Percentiles rank a stretch among this genome's conserved stretches.
Conservation (phyloP, 37 sponge, comb jelly and placozoan genomes). For the Chondrilla cf. caribensis region DNA sequence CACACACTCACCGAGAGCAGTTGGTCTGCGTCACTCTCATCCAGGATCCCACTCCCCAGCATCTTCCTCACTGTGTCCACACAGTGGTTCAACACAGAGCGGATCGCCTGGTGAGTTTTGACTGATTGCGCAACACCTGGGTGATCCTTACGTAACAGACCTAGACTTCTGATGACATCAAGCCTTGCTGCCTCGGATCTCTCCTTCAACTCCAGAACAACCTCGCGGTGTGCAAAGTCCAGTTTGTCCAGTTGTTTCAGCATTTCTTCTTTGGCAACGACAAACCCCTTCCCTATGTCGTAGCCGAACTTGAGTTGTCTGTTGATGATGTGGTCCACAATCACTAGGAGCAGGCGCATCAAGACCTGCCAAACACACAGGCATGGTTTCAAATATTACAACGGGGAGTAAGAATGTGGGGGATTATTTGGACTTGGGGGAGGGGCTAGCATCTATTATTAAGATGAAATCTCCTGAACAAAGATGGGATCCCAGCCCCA, state of each 20-base stretch:
- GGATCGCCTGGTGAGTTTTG: slow-evolving; percentile 82
- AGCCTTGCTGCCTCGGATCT: slow-evolving; percentile 40
- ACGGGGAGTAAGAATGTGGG: too few species aligned
- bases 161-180: slow-evolving; percentile 70
- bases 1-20: slow-evolving; percentile 33
- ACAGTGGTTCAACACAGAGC: slow-evolving; percentile 79
- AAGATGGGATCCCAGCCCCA: too few species aligned
- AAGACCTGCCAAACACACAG: slow-evolving; percentile 35
- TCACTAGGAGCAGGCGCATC: slow-evolving; percentile 41
- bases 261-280: slow-evolving; percentile 84
- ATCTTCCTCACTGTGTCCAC: slow-evolving; percentile 57
- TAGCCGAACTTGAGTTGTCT: slow-evolving; percentile 73
- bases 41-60: slow-evolving; percentile 64
- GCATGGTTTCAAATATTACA: too few species aligned
- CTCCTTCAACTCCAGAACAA: slow-evolving; percentile 31
- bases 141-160: slow-evolving; percentile 61
- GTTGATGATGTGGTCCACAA: slow-evolving; percentile 65
- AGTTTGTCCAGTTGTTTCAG: slow-evolving; percentile 70
- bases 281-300: slow-evolving; percentile 85
- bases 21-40: slow-evolving; percentile 66
- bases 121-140: slow-evolving; percentile 80
- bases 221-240: slow-evolving; percentile 48
- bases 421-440: too few species aligned
- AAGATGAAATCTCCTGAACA: too few species aligned
- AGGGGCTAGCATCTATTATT: too few species aligned